These are phyloP conservation scores for Caenorhabditis afra DNA, from an alignment of 2,888 invertebrate species.

Conservation along the genomic window DNA sequence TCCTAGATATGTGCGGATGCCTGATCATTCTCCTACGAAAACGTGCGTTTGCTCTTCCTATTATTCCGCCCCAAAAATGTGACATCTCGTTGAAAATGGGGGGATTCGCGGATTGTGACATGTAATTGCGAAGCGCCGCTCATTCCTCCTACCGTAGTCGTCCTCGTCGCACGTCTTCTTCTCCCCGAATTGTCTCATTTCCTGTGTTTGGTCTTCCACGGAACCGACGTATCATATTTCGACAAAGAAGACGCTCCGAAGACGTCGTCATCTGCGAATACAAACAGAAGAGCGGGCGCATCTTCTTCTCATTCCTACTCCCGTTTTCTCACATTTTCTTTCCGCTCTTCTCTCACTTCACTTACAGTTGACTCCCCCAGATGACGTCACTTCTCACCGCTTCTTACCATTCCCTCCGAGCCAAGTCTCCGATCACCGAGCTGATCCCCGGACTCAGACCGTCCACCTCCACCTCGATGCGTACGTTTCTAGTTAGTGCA, in stretches of 20 bases:
- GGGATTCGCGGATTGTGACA: constrained; percentile 33
- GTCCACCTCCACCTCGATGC: constrained; percentile 37
- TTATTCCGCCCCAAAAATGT: constrained; percentile 9
- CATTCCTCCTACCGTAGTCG: not conserved
- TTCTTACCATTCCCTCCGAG: constrained; percentile 52
- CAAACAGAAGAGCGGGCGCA: constrained; percentile 41
- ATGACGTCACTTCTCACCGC: constrained; percentile 60
- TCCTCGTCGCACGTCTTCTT: constrained; percentile 8
- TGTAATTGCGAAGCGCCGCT: constrained; percentile 17
- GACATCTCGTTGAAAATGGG: constrained; percentile 10
- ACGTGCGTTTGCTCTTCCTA: constrained; percentile 33
- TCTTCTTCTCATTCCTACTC: constrained; percentile 17
- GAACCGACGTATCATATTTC: constrained; percentile 48
- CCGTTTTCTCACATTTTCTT: constrained; percentile 25
- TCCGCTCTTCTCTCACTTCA: not conserved
- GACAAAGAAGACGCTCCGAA: constrained; percentile 27
- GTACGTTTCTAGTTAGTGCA: constrained; percentile 14
- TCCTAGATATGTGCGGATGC: not conserved
- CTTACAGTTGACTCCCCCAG: constrained; percentile 17
- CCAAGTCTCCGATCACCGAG: constrained; percentile 47
- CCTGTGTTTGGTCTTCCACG: constrained; percentile 37
- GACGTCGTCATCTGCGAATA: constrained; percentile 36
- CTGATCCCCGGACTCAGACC: constrained; percentile 35
- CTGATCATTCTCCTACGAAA: not conserved
- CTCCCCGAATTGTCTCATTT: constrained; percentile 45